Base-by-base conservation (phyloP, 2,888 invertebrate species). In the Stegana nigrithorax region DNA sequence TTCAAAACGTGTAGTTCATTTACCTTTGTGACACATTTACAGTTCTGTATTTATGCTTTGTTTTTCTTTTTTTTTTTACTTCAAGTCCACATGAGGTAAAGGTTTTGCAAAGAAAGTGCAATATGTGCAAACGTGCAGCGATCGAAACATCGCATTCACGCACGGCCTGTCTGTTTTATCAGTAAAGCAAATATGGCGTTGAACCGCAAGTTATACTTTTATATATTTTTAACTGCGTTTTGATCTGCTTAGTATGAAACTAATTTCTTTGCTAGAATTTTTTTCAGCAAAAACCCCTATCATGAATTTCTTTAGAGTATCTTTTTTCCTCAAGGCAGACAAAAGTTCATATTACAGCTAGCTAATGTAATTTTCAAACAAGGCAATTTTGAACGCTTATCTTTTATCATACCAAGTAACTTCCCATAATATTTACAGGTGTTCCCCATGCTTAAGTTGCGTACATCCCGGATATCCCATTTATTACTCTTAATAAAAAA, bases 21-120 rank as follows among this genome's bases (percentile, higher is more conserved):
- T 47, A 47, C 47, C 47, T 47, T 25, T 23, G 7, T 47, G 47
- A 47, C 47, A 47, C n/a, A 47, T 47, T 47, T 47, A 23, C n/a
- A 47, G 12, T 47, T 23, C 2, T n/a, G n/a, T n/a, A n/a, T n/a
- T n/a, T n/a, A n/a, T n/a, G n/a, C n/a, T n/a, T n/a, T n/a, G n/a
- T n/a, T n/a, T n/a, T n/a, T n/a, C n/a, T n/a, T n/a, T n/a, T n/a
- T n/a, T n/a, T 1, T 8, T 39, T 39, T 39, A 14, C 29, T 29
- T 29, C 29, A 29, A 29, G 29, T 10, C 39, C n/a, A 39, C 10
- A 39, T n/a, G 4, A 8, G 14, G 14, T 5, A 39, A n/a, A 39
- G 17, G 17, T 8, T 14, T 4, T 5, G 10, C 4, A 17, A 47
- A 47, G n/a, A 23, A 47, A 47, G 7, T 45, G 45, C 45, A 19